Percentiles rank a stretch among this genome's conserved stretches.
Conservation (phyloP, 2,113 vertebrate species). For the Trinectes maculatus region DNA sequence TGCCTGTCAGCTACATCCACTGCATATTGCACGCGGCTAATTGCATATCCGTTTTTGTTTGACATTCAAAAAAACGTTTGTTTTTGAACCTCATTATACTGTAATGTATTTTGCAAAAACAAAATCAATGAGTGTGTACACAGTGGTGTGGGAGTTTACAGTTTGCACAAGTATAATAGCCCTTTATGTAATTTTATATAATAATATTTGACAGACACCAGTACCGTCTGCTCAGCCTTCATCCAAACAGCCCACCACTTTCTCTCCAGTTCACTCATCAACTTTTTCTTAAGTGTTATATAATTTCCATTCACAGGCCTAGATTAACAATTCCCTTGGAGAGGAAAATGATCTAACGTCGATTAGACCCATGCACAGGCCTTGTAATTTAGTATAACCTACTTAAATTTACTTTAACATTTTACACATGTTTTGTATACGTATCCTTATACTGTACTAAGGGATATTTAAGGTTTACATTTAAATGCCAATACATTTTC, state of each 20-base stretch:
- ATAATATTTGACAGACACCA: conserved; percentile 2
- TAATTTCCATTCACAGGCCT: conserved; percentile 30
- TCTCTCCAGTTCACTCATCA: conserved; percentile 19
- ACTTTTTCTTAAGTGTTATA: conserved; percentile 23
- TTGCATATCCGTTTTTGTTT: background rate
- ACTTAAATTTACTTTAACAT: conserved; percentile 14
- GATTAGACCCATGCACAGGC: conserved; percentile 28
- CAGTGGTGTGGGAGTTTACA: background rate
- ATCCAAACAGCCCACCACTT: conserved; percentile 21
- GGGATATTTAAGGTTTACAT: too few species aligned
- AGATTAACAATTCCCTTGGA: conserved; percentile 43
- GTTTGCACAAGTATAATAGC: conserved; percentile 11
- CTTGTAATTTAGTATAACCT: conserved; percentile 33
- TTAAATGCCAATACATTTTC: conserved; percentile 51
- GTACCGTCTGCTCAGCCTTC: conserved; percentile 7
- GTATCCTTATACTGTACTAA: too few species aligned
- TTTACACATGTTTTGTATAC: too few species aligned
- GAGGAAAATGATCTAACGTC: conserved; percentile 26
- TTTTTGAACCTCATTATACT: background rate
- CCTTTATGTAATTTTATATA: conserved; percentile 11
- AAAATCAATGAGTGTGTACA: background rate
- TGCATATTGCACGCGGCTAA: background rate
- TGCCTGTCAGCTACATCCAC: background rate
- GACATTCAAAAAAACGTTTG: background rate
- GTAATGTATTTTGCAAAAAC: too few species aligned